phyloP scores from a whole-genome alignment of 2,797 vertebrate species.

The Manis crassicaudata region DNA sequence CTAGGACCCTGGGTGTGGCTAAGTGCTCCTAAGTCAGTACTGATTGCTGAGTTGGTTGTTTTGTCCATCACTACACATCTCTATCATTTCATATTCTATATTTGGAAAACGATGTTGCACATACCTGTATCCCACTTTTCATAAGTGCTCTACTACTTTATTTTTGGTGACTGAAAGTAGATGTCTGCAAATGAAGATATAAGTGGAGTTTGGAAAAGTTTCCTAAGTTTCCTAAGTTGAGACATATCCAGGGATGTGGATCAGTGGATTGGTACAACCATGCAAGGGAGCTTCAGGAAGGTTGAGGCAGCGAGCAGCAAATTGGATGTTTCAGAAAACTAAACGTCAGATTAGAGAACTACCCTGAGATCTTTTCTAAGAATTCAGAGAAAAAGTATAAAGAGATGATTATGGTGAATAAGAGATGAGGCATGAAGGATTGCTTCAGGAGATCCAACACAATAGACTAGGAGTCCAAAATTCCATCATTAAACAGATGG shows the following conservation, averaged over 20 bases:
- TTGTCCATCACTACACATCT: not conserved
- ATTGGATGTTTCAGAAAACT: not conserved
- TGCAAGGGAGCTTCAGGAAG: not conserved
- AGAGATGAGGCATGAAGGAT: not conserved
- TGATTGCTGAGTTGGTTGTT: not conserved
- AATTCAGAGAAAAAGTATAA: not conserved
- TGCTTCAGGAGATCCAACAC: not conserved
- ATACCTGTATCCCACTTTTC: not conserved
- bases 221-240: not conserved
- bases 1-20: not conserved
- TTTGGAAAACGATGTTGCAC: not conserved
- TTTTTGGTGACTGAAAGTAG: not conserved
- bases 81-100: not conserved
- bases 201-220: not conserved
- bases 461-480: not conserved
- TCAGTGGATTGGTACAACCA: not conserved
- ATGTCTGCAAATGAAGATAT: not conserved
- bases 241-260: not conserved
- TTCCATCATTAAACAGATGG: not conserved
- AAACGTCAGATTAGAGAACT: not conserved
- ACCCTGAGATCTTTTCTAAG: not conserved
- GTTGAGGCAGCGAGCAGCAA: not conserved
- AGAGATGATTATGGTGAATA: not conserved
- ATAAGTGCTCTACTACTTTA: not conserved
- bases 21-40: not conserved